Percentiles rank a stretch among this genome's conserved stretches.
These are phyloP conservation scores for Zophobas morio DNA, from an alignment of 1,140 invertebrate species.

Conservation along the genomic window DNA sequence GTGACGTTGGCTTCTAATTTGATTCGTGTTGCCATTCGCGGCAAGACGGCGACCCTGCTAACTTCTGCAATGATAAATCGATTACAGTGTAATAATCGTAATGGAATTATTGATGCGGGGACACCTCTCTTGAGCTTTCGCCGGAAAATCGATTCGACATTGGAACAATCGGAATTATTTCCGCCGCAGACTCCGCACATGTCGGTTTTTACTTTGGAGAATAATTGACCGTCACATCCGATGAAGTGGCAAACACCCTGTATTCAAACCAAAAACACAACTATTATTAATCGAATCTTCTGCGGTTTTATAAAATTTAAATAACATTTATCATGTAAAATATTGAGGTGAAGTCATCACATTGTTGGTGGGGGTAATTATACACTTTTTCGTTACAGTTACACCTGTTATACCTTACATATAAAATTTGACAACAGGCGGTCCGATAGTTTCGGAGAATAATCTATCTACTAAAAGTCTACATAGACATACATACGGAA, in stretches of 20 bases:
- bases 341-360: too few species aligned
- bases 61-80: constrained; percentile 67
- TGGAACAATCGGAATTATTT: constrained; percentile 75
- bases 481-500: too few species aligned
- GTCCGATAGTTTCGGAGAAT: too few species aligned
- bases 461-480: too few species aligned
- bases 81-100: constrained; percentile 23
- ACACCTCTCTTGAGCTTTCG: constrained; percentile 71
- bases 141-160: constrained; percentile 67
- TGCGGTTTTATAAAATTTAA: too few species aligned
- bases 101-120: constrained; percentile 31
- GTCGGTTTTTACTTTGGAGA: constrained; percentile 73
- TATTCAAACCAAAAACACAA: neutral
- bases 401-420: too few species aligned
- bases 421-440: too few species aligned
- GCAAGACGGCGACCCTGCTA: constrained; percentile 70
- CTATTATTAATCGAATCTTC: too few species aligned
- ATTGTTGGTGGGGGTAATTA: too few species aligned
- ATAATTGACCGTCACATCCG: constrained; percentile 80
- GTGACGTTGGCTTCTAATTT: constrained; percentile 60
- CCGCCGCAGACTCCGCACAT: constrained; percentile 82
- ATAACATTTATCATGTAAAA: too few species aligned
- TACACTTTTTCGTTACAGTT: too few species aligned
- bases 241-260: constrained; percentile 72
- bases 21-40: constrained; percentile 62